A percentile compares a stretch with the other conserved stretches of the same genome.
Conservation (phyloP, 1,140 invertebrate genomes). For the Drosophila kepulauana region DNA sequence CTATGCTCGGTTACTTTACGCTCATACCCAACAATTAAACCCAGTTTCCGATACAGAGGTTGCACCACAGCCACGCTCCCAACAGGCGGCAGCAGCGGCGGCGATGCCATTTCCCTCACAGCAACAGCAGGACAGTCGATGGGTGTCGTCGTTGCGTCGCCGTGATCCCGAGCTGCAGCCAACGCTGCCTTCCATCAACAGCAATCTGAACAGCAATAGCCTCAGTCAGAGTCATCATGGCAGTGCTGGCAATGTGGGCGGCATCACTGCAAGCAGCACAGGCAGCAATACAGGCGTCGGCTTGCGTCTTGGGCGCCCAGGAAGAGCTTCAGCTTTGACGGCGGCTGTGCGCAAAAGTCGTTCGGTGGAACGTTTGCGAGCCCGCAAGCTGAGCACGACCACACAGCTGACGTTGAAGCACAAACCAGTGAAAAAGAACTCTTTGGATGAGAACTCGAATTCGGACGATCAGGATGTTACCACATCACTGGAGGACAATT, state of each 20-base stretch:
- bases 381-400: conserved; percentile 74
- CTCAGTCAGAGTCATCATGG: conserved; percentile 71
- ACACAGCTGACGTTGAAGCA: conserved; percentile 73
- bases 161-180: conserved; percentile 89
- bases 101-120: conserved; percentile 76
- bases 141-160: conserved; percentile 86
- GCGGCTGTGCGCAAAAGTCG: conserved; percentile 85
- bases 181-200: conserved; percentile 87
- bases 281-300: conserved; percentile 39
- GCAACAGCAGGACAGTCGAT: conserved; percentile 76
- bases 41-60: conserved; percentile 73
- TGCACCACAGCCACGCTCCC: conserved; percentile 74
- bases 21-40: conserved; percentile 62
- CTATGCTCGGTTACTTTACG: conserved; percentile 16
- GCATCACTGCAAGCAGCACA: conserved; percentile 35
- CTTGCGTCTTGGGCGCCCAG: conserved; percentile 62
- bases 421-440: conserved; percentile 76
- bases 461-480: conserved; percentile 84
- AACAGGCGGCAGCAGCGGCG: conserved; percentile 57
- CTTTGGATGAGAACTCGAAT: conserved; percentile 81
- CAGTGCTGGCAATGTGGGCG: conserved; percentile 73
- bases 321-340: conserved; percentile 63
- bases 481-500: conserved; percentile 83
- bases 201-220: conserved; percentile 64
- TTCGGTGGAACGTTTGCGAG: conserved; percentile 86